Evolutionary conservation across 1,140 invertebrate species (phyloP).

Genomic region (Pissodes strobi): DNA sequence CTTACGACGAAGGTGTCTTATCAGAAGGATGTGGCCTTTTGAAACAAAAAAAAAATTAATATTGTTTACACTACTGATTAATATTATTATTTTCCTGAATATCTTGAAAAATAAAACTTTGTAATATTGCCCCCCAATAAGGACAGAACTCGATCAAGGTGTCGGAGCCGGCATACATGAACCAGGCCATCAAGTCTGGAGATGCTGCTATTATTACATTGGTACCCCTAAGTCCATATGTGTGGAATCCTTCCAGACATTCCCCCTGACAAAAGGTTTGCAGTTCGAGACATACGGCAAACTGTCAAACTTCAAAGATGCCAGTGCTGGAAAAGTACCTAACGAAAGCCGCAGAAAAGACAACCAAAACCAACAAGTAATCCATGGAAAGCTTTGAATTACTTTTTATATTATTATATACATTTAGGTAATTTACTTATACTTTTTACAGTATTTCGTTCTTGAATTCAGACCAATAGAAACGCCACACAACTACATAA

Average conservation of each 20-base stretch:
- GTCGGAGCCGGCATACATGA: no score
- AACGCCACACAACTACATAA: no score
- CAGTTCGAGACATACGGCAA: slow-evolving; percentile 98
- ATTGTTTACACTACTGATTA: no score
- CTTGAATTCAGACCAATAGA: slow-evolving; percentile 27
- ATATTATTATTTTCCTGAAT: no score
- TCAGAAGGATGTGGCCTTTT: no score
- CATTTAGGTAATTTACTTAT: slow-evolving; percentile 14
- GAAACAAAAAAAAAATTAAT: no score
- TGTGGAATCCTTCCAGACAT: slow-evolving; percentile 95
- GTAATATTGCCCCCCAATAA: no score
- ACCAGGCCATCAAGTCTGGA: slow-evolving; percentile 90
- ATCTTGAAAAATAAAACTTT: no score
- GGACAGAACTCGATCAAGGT: no score
- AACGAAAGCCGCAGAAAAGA: slow-evolving; percentile 94
- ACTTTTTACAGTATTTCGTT: slow-evolving; percentile 17
- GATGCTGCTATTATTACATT: slow-evolving; percentile 93
- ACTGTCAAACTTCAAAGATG: slow-evolving; percentile 89
- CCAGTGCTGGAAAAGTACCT: slow-evolving; percentile 82
- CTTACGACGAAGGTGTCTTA: no score
- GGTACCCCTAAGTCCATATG: slow-evolving; percentile 93
- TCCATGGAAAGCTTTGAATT: slow-evolving; percentile 12
- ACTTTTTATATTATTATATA: slow-evolving; percentile 22
- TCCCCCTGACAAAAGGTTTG: slow-evolving; percentile 96
- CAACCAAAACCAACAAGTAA: slow-evolving; percentile 86